A percentile compares a stretch with the other conserved stretches of the same genome.
These are phyloP conservation scores for Morelia viridis DNA, from an alignment of 2,797 vertebrate species.

Conservation along the genomic window DNA sequence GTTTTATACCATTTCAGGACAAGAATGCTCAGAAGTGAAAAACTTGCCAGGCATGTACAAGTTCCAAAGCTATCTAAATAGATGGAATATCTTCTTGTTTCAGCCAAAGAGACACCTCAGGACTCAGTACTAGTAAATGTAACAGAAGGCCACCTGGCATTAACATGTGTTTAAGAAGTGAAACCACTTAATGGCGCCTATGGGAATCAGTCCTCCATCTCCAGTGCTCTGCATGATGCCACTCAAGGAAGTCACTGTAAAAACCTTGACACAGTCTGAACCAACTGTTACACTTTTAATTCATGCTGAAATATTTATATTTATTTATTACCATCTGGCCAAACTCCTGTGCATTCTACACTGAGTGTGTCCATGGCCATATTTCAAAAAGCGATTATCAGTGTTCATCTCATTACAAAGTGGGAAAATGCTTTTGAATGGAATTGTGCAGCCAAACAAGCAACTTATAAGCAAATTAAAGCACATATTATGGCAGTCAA, in stretches of 20 bases:
- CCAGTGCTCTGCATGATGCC: background rate
- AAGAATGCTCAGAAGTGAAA: background rate
- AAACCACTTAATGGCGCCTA: background rate
- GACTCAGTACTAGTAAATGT: background rate
- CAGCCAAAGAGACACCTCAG: background rate
- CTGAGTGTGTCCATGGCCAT: background rate
- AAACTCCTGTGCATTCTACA: background rate
- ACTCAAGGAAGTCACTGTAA: background rate
- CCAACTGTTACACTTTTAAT: conserved; percentile 5
- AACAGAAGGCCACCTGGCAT: background rate
- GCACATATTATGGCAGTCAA: background rate
- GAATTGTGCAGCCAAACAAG: background rate
- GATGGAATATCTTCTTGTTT: background rate
- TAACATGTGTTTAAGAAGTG: background rate
- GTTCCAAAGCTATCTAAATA: background rate
- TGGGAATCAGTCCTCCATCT: background rate
- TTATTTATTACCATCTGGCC: conserved; percentile 5
- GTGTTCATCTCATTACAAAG: background rate
- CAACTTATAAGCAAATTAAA: background rate
- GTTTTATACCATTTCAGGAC: background rate
- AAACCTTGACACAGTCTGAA: background rate
- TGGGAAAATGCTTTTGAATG: background rate
- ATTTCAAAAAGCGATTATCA: conserved; percentile 3
- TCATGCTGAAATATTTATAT: conserved; percentile 6
- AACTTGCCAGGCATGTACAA: background rate